Evolutionary conservation across 2,888 invertebrate genomes (phyloP).

Genomic region (Chydorus sphaericus): DNA sequence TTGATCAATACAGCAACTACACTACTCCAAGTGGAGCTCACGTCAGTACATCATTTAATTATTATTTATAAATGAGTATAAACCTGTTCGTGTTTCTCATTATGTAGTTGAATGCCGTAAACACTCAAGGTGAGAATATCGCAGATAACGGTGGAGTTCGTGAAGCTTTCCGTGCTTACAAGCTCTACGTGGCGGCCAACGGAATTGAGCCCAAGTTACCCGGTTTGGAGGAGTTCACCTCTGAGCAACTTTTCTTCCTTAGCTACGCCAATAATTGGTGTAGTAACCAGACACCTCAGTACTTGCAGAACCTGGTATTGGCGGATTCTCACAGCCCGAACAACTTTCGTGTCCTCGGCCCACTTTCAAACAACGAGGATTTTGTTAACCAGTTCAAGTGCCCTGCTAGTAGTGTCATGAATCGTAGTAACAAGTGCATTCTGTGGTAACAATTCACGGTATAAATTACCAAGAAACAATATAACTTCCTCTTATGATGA

Average conservation of each 20-base stretch:
- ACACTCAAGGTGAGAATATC: slow-evolving; percentile 87
- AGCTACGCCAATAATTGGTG: slow-evolving; percentile 81
- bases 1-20: slow-evolving; percentile 84
- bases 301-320: slow-evolving; percentile 60
- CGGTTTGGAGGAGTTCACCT: slow-evolving; percentile 25
- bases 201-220: no score
- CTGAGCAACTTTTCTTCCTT: slow-evolving; percentile 62
- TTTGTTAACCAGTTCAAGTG: slow-evolving; percentile 47
- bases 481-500: no score
- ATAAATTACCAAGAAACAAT: no score
- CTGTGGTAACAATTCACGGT: slow-evolving; percentile 45
- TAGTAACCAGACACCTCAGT: slow-evolving; percentile 51
- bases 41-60: no score
- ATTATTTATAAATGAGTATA: not conserved
- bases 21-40: slow-evolving; percentile 22
- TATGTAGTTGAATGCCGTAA: slow-evolving; percentile 70
- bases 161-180: slow-evolving; percentile 72
- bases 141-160: slow-evolving; percentile 90
- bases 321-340: slow-evolving; percentile 46
- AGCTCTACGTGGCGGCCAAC: slow-evolving; percentile 44
- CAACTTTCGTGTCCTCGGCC: slow-evolving; percentile 42
- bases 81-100: slow-evolving; percentile 45
- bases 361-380: slow-evolving; percentile 43
- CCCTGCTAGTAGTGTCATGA: slow-evolving; percentile 42
- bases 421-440: slow-evolving; percentile 42